Conservation (phyloP, 2,113 vertebrate species). For the Chunga burmeisteri region DNA sequence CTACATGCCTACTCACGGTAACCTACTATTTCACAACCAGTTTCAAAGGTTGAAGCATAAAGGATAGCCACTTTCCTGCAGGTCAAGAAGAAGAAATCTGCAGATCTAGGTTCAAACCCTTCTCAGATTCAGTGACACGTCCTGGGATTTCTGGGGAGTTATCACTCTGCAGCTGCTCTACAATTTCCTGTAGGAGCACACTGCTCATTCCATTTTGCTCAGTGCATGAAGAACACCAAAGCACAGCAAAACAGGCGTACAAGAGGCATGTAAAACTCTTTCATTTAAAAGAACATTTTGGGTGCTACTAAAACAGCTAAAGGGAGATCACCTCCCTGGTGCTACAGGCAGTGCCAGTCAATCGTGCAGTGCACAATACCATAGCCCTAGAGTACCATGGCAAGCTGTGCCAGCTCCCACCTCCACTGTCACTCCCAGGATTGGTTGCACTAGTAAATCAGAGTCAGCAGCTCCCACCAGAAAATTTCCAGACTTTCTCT, state of each 20-base stretch:
- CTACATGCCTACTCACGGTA: neutral
- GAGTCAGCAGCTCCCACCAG: neutral
- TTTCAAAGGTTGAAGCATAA: neutral
- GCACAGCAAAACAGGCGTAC: accelerated
- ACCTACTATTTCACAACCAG: neutral
- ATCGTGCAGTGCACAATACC: neutral
- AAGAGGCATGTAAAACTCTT: accelerated
- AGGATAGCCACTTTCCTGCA: neutral
- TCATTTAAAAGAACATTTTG: neutral
- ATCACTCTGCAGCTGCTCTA: neutral
- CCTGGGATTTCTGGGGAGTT: neutral
- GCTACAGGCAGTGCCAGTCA: neutral
- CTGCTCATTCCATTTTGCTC: neutral
- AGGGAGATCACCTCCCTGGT: neutral
- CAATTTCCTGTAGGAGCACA: neutral
- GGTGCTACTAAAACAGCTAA: neutral
- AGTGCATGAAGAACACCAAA: neutral
- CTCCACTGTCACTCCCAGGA: neutral
- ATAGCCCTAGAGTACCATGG: neutral
- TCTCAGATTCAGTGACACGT: neutral
- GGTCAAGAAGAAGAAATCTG: neutral
- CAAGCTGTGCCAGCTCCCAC: neutral
- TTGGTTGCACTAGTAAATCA: neutral
- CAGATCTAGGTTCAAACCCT: neutral
- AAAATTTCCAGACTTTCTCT: neutral